Evolutionary conservation across 2,113 vertebrate genomes (phyloP), one percentile per base, ranked within the genome.

Genomic region (Ornithorhynchus anatinus): DNA sequence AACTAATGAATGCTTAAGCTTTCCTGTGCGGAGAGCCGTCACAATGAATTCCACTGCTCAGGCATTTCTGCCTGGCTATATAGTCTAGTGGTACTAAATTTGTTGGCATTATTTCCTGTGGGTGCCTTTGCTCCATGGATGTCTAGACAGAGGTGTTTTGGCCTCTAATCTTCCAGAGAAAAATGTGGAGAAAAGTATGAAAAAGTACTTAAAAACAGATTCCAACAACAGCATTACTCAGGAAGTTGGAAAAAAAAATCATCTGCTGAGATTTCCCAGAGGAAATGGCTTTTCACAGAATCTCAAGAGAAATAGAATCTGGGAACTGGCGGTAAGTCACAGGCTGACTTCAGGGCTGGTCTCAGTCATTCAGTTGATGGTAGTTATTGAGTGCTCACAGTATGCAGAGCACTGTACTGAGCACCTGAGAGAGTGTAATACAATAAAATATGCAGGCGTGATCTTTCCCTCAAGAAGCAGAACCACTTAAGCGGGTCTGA

Each of bases 241-340:
- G 20, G 17, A 10, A 50, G n/a, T 16, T 15, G 42, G 35, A 32
- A 36, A 69, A n/a, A n/a, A 32, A 36, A 69, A 68, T 27, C 10
- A 45, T n/a, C n/a, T 35, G 47, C 5, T 13, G 9, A 42, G 54
- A 35, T 12, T 60, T 71, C 43, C 60, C 0, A 54, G 33, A 0
- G 8, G 20, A 62, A 27, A 35, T 56, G 20, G 37, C 1, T n/a
- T 0, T 39, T 33, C 57, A 53, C 56, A 69, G 37, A 72, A 76
- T 20, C 3, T 50, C 75, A 72, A 42, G 59, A 11, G n/a, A 56
- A 20, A n/a, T 16, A 45, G 1, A 38, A 67, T 40, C 5, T 59
- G 57, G 42, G 48, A 73, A 77, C n/a, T 17, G 29, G n/a, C 57
- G 75, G 42, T 25, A 74, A 76, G 35, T 25, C 40, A 8, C 53